phyloP scores from a whole-genome alignment of 1,140 invertebrate species.

The Hypothenemus hampei region DNA sequence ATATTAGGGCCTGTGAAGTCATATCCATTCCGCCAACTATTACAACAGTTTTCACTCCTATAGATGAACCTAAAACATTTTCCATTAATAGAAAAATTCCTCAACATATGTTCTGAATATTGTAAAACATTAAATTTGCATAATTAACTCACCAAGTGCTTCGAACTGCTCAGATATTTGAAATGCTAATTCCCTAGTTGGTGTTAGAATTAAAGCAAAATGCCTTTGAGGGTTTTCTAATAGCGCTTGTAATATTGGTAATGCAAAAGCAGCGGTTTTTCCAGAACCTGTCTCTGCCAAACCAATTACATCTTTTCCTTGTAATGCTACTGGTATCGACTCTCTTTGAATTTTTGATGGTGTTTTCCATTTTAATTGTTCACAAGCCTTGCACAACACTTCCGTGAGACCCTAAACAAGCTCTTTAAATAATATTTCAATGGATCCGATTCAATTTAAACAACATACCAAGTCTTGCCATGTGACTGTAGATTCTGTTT shows the following conservation, averaged over 20 bases:
- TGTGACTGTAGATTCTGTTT: conserved; percentile 43
- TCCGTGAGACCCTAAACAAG: conserved; percentile 82
- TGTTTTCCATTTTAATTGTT: conserved; percentile 86
- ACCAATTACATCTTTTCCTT: conserved; percentile 94
- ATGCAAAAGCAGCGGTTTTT: conserved; percentile 95
- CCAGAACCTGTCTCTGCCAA: conserved; percentile 97
- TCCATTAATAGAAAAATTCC: not conserved
- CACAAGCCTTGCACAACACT: conserved; percentile 85
- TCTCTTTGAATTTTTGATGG: conserved; percentile 95
- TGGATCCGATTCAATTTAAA: not conserved
- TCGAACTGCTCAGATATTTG: conserved; percentile 96
- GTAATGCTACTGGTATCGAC: conserved; percentile 82
- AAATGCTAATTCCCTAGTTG: conserved; percentile 94
- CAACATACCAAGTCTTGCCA: conserved; percentile 59
- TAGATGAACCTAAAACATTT: conserved; percentile 54
- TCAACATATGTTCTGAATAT: not conserved
- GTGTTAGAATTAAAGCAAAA: conserved; percentile 92
- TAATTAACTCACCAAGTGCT: conserved; percentile 65
- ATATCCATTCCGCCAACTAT: conserved; percentile 98
- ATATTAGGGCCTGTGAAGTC: conserved; percentile 82
- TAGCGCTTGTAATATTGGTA: conserved; percentile 90
- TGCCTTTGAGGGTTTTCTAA: conserved; percentile 88
- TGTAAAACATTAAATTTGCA: not conserved
- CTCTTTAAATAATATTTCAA: conserved; percentile 17
- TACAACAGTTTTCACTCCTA: conserved; percentile 92